Conservation (phyloP, 2,113 vertebrate genomes). For the Crotalus viridis region DNA sequence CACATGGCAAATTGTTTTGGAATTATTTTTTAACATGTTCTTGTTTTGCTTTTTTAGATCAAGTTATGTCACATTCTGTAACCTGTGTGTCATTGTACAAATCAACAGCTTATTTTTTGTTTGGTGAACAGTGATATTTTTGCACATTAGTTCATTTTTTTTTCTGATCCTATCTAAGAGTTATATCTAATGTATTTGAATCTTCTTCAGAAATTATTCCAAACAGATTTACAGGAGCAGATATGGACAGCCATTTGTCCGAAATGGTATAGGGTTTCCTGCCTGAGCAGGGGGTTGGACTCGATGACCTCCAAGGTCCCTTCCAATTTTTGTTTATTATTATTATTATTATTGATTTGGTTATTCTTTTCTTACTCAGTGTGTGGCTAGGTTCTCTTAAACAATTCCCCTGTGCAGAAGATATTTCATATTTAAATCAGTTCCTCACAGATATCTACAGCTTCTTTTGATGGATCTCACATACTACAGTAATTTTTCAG, state of each 20-base stretch:
- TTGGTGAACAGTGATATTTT: not conserved
- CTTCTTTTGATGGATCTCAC: not conserved
- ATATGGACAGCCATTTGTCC: no score
- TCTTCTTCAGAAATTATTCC: not conserved
- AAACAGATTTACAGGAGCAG: not conserved
- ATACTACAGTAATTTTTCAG: not conserved
- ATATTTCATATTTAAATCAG: not conserved
- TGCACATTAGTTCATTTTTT: no score
- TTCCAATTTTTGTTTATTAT: no score
- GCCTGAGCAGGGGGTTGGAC: no score
- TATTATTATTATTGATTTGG: not conserved
- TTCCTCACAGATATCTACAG: not conserved
- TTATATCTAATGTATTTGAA: no score
- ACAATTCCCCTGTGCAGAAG: not conserved
- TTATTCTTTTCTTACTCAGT: not conserved
- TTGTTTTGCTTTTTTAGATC: not conserved
- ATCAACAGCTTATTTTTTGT: not conserved
- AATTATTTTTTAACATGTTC: not conserved
- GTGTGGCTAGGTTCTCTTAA: no score
- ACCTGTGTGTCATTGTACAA: not conserved
- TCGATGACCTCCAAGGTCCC: no score
- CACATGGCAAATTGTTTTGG: not conserved
- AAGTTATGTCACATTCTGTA: not conserved
- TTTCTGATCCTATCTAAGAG: no score
- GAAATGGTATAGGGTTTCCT: no score